Conservation (phyloP, 2,888 invertebrate genomes). For the Acanthosoma haemorrhoidale region DNA sequence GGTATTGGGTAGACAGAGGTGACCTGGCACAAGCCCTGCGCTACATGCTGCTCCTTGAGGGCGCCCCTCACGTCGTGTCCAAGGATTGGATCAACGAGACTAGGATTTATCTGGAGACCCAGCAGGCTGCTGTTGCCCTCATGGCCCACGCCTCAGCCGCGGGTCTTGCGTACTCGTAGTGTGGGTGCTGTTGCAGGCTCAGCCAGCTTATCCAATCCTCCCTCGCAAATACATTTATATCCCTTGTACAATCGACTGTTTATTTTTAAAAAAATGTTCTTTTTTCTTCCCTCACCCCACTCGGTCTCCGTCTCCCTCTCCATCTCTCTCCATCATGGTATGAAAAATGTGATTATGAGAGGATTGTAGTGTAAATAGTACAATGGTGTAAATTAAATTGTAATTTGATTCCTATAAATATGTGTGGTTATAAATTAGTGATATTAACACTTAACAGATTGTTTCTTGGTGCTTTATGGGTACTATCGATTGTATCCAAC, state of each 20-base stretch:
- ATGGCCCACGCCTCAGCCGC: conserved; percentile 82
- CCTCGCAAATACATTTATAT: conserved; percentile 10
- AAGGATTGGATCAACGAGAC: conserved; percentile 82
- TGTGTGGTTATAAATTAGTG: conserved; percentile 1
- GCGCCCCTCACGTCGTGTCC: conserved; percentile 81
- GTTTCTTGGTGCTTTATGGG: not conserved
- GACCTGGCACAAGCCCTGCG: conserved; percentile 78
- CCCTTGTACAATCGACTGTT: not conserved
- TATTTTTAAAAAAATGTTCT: not conserved
- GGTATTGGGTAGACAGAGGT: conserved; percentile 82
- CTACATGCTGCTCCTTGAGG: conserved; percentile 79
- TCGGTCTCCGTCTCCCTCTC: too few species aligned
- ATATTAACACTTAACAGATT: not conserved
- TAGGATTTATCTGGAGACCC: conserved; percentile 74
- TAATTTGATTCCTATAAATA: not conserved
- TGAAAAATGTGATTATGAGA: not conserved
- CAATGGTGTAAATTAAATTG: not conserved
- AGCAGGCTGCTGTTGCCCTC: conserved; percentile 83
- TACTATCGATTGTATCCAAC: not conserved
- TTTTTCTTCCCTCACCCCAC: not conserved
- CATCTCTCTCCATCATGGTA: too few species aligned
- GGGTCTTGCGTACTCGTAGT: conserved; percentile 52
- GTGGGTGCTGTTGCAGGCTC: not conserved
- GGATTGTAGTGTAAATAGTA: not conserved
- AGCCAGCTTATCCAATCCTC: not conserved